Conservation (phyloP, 2,797 vertebrate species). For the Gallinago stenura region DNA sequence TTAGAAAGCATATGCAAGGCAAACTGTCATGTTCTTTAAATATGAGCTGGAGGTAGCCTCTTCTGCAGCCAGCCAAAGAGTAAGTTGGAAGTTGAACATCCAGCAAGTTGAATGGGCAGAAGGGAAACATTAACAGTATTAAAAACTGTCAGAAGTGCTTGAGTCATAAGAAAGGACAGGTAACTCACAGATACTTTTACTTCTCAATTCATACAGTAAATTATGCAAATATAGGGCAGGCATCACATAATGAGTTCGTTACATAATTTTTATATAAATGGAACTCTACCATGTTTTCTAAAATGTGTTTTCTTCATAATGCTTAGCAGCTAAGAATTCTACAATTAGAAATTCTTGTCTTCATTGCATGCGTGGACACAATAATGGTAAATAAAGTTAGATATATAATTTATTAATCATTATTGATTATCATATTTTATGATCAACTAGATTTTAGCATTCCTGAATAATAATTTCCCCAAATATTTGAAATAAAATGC, state of each 20-base stretch:
- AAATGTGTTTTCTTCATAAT: neutral
- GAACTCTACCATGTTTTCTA: neutral
- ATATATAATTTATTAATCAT: neutral
- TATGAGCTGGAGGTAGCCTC: neutral
- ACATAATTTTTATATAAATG: neutral
- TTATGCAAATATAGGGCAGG: neutral
- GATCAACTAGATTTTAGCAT: neutral
- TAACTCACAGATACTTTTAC: neutral
- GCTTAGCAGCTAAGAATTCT: neutral
- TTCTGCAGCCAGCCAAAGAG: neutral
- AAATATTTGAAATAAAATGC: neutral
- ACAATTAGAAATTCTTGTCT: neutral
- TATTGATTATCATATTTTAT: neutral
- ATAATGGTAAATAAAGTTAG: neutral
- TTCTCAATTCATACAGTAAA: neutral
- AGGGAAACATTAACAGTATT: neutral
- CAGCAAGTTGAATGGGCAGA: neutral
- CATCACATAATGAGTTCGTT: neutral
- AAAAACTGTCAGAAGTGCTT: neutral
- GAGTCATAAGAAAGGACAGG: neutral
- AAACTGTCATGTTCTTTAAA: neutral
- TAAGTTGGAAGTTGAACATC: neutral
- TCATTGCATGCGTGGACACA: neutral
- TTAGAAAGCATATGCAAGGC: neutral
- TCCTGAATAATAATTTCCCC: neutral